Percentiles rank a stretch among this genome's conserved stretches.
These are phyloP conservation scores for Alca torda DNA, from an alignment of 2,797 vertebrate genomes.

Conservation along the genomic window DNA sequence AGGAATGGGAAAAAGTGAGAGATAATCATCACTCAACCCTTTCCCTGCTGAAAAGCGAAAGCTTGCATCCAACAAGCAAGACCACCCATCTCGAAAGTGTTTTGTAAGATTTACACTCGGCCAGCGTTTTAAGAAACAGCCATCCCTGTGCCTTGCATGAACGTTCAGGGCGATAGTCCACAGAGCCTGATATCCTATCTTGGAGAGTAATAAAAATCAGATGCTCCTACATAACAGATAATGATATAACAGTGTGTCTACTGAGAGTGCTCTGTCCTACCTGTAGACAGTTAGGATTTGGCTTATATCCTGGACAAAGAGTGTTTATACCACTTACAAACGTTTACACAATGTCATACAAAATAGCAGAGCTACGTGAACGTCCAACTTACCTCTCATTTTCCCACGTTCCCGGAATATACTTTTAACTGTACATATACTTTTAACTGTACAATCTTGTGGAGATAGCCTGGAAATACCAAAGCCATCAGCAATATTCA, in stretches of 20 bases:
- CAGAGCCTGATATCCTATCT: not conserved
- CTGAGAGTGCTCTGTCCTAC: slow-evolving; percentile 29
- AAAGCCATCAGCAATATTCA: not conserved
- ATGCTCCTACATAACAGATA: slow-evolving; percentile 19
- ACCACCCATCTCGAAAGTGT: slow-evolving; percentile 51
- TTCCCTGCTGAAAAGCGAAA: slow-evolving; percentile 38
- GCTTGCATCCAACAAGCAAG: slow-evolving; percentile 16
- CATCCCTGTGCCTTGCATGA: not conserved
- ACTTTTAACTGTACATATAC: not conserved
- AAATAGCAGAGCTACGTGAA: not conserved
- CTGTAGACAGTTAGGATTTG: slow-evolving; percentile 43
- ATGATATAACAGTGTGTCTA: not conserved
- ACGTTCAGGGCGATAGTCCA: not conserved
- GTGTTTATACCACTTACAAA: slow-evolving; percentile 42
- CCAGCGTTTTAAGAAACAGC: not conserved
- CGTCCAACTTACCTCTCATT: not conserved
- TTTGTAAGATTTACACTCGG: slow-evolving; percentile 22
- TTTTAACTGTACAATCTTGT: not conserved
- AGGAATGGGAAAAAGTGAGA: slow-evolving; percentile 32
- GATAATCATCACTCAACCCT: slow-evolving; percentile 63
- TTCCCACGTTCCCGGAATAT: not conserved
- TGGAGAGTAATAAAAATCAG: slow-evolving; percentile 24
- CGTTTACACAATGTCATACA: not conserved
- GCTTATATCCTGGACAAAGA: slow-evolving; percentile 36
- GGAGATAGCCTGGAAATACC: not conserved